phyloP scores from a whole-genome alignment of 2,113 vertebrate species.

The Dunckerocampus dactyliophorus region DNA sequence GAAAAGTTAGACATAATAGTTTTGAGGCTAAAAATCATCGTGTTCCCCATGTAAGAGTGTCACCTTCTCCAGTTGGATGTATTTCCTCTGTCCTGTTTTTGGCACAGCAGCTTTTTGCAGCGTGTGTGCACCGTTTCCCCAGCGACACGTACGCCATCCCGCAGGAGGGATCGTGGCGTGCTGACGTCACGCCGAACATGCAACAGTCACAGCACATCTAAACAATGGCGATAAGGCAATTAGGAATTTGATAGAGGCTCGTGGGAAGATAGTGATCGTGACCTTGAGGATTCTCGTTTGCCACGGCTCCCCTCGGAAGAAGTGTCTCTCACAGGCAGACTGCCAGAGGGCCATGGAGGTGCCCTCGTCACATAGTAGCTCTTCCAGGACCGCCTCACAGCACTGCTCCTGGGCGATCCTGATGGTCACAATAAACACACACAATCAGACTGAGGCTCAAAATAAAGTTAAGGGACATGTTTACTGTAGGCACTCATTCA shows the following conservation, averaged over 20 bases:
- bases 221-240: neutral
- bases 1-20: too few species aligned
- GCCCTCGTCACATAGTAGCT: conserved; percentile 40
- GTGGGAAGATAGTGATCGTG: neutral
- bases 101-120: conserved; percentile 79
- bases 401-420: conserved; percentile 61
- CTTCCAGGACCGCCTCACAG: conserved; percentile 18
- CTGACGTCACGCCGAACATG: conserved; percentile 73
- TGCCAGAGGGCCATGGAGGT: conserved; percentile 26
- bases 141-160: conserved; percentile 69
- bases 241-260: neutral
- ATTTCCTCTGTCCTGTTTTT: conserved; percentile 6
- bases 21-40: too few species aligned
- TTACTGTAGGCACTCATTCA: too few species aligned
- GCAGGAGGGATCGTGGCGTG: conserved; percentile 72
- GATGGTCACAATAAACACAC: neutral
- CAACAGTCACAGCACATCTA: conserved; percentile 92
- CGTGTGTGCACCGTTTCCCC: conserved; percentile 76
- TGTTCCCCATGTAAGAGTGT: neutral
- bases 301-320: conserved; percentile 35
- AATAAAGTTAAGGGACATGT: too few species aligned
- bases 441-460: too few species aligned
- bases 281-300: conserved; percentile 55
- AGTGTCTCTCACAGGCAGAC: conserved; percentile 45
- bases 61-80: conserved; percentile 31